Conservation (phyloP, 2,888 invertebrate species). For the Lasioglossum zephyrum region DNA sequence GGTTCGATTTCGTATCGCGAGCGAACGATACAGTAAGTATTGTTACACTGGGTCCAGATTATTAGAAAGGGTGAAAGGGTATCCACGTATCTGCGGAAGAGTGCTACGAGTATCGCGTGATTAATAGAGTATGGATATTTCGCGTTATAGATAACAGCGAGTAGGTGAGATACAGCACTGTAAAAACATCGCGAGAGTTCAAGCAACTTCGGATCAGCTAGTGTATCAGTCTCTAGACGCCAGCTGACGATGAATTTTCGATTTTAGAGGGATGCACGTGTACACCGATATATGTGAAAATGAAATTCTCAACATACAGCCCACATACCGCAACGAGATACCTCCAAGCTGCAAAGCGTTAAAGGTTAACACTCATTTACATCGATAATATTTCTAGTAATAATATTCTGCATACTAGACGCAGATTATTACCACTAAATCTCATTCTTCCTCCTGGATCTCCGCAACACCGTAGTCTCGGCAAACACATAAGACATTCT, state of each 20-base stretch:
- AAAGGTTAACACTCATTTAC: neutral
- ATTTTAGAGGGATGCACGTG: neutral
- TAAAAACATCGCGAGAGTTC: neutral
- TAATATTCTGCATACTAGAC: neutral
- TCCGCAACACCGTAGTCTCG: too few relatives aligned
- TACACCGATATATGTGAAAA: neutral
- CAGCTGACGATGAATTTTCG: neutral
- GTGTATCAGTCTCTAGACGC: neutral
- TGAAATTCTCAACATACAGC: neutral
- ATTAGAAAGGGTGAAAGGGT: constrained; percentile 9
- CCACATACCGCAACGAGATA: too few relatives aligned
- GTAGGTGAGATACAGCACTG: neutral
- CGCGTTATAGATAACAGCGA: neutral
- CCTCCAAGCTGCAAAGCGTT: neutral
- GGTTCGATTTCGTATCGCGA: neutral
- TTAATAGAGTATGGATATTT: constrained; percentile 4
- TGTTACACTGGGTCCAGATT: neutral
- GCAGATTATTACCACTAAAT: neutral
- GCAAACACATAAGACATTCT: neutral
- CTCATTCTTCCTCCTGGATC: neutral
- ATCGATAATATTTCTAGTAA: too few relatives aligned
- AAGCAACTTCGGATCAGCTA: neutral
- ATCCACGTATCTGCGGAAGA: neutral
- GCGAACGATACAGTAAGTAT: neutral
- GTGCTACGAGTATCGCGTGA: neutral